A percentile compares a stretch with the other conserved stretches of the same genome.
phyloP scores from a whole-genome alignment of 2,797 vertebrate genomes.

The Tauraco hartlaubi region DNA sequence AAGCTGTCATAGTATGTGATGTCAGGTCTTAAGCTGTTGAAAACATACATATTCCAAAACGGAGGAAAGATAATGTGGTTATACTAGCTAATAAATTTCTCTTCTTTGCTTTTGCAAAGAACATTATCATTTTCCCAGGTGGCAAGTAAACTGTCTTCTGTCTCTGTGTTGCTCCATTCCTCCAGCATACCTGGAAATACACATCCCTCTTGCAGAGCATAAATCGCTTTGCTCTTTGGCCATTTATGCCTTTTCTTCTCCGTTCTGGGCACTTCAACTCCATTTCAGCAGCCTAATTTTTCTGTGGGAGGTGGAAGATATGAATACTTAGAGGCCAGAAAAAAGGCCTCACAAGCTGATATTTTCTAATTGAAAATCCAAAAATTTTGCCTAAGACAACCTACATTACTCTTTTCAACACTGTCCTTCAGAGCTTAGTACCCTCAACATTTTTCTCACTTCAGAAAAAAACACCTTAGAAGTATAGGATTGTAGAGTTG shows the following conservation, averaged over 20 bases:
- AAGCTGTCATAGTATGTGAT: background rate
- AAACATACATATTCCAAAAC: background rate
- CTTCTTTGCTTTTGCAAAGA: background rate
- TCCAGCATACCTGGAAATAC: background rate
- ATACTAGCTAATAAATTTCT: background rate
- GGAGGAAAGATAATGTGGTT: background rate
- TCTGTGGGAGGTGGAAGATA: background rate
- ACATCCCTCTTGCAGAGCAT: background rate
- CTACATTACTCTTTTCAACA: background rate
- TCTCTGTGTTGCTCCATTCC: background rate
- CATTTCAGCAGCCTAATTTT: background rate
- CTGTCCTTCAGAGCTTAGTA: background rate
- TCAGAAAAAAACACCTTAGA: background rate
- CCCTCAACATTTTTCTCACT: background rate
- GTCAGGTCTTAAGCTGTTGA: background rate
- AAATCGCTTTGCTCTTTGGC: background rate
- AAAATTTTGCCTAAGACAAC: background rate
- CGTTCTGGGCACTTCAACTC: background rate
- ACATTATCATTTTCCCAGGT: background rate
- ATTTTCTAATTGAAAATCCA: background rate
- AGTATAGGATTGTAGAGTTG: background rate
- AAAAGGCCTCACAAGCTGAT: background rate
- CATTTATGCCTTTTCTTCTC: background rate
- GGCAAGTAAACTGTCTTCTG: background rate
- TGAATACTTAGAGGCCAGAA: background rate